Base-by-base conservation (phyloP, 2,113 vertebrate species). In the Grus americana region DNA sequence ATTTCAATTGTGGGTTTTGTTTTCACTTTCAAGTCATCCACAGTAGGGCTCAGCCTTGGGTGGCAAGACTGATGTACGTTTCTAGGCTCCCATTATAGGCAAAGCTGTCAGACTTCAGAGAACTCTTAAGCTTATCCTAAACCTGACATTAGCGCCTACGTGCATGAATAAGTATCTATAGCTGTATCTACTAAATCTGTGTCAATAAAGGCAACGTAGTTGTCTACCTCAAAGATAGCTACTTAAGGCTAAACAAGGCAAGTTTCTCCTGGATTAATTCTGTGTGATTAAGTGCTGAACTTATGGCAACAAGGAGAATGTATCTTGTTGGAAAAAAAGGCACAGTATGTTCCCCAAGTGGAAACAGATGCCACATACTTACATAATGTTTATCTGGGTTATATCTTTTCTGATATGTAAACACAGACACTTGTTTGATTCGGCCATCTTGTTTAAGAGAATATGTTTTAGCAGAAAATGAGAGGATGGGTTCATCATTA, bases 331-430 rank as follows among this genome's bases (percentile, higher is more conserved):
- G 32, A 24, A 95, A 27, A 46, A 91, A 85, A 85, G 3, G 29
- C 46, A 44, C 18, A 67, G 46, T 38, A 79, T 86, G 63, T 67
- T 88, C 62, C 73, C 40, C 49, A 30, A 50, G 30, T 36, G 42
- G 22, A 80, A 80, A 22, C 17, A 84, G 59, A 52, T 42, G 57
- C 27, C 30, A 57, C 11, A 65, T 40, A 98, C 99, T 98, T 95
- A 99, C 99, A n/a, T 99, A 99, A 90, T 99, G 98, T 96, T 99
- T 99, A 96, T 99, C 99, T 49, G 99, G 99, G 95, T 98, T 99
- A 97, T 99, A 99, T 98, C 99, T 98, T 98, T 99, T 99, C 97
- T 99, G 99, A 85, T 99, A 99, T 9, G 99, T 99, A 95, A 99
- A 99, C 90, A 99, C 98, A 93, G 99, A 99, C 52, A 98, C 99